Evolutionary conservation across 1,140 invertebrate genomes (phyloP).

Genomic region (Drosophila pandora): DNA sequence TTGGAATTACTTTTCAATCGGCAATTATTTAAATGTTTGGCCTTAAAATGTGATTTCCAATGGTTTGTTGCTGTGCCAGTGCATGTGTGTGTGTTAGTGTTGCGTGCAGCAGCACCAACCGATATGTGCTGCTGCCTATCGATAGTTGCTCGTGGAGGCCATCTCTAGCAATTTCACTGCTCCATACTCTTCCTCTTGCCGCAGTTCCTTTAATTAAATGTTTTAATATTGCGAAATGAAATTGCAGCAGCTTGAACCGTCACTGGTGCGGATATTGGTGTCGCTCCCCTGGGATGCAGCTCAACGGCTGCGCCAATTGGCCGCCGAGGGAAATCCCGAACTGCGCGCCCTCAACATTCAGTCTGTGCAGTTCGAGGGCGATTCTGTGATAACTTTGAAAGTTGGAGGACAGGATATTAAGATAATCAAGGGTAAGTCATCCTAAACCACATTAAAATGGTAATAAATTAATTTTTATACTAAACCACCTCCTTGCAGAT

Average conservation of each 20-base stretch:
- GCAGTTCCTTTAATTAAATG: constrained; percentile 42
- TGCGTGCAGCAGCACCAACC: constrained; percentile 22
- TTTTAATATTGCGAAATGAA: constrained; percentile 29
- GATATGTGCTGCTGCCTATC: constrained; percentile 18
- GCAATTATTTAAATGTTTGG: constrained; percentile 24
- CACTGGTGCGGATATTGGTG: constrained; percentile 97
- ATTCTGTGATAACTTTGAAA: constrained; percentile 96
- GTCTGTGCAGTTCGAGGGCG: constrained; percentile 97
- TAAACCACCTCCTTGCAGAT: constrained; percentile 26
- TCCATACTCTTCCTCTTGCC: constrained; percentile 26
- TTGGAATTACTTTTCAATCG: background rate
- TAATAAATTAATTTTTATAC: background rate
- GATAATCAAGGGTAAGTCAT: constrained; percentile 85
- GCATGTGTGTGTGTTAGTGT: constrained; percentile 9
- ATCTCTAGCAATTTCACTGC: constrained; percentile 35
- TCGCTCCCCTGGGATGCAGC: constrained; percentile 98
- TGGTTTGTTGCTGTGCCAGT: constrained; percentile 4
- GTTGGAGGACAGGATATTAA: constrained; percentile 91
- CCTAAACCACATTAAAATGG: background rate
- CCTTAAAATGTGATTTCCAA: constrained; percentile 16
- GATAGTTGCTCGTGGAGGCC: constrained; percentile 30
- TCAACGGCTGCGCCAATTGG: constrained; percentile 93
- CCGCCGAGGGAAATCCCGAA: constrained; percentile 93
- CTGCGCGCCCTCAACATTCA: constrained; percentile 96
- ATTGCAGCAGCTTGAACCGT: constrained; percentile 92